Conservation (phyloP, 2,888 invertebrate species). For the Eristalis intricaria region DNA sequence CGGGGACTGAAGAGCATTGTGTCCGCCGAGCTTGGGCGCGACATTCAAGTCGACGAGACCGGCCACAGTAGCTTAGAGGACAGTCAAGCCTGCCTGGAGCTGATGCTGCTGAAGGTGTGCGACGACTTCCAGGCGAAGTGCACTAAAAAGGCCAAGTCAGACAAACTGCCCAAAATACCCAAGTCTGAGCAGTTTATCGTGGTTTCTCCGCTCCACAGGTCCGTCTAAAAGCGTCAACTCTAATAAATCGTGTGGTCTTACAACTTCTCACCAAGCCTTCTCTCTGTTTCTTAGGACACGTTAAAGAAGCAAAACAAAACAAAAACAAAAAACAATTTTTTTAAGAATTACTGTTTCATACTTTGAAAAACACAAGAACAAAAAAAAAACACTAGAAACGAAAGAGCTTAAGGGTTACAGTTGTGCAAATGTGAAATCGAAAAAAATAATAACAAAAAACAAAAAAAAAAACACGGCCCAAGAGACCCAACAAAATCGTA, state of each 20-base stretch:
- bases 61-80: constrained; percentile 98
- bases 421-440: constrained; percentile 50
- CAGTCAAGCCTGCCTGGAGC: constrained; percentile 93
- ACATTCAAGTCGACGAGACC: constrained; percentile 88
- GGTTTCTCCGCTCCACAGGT: constrained; percentile 29
- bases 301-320: constrained; percentile 2
- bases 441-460: constrained; percentile 24
- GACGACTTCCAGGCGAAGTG: constrained; percentile 80
- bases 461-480: neutral
- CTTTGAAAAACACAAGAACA: constrained; percentile 26
- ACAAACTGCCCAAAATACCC: constrained; percentile 47
- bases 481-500: constrained; percentile 37
- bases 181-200: constrained; percentile 60
- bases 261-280: constrained; percentile 22
- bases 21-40: constrained; percentile 87
- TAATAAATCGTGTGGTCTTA: constrained; percentile 13
- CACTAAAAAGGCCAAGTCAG: constrained; percentile 57
- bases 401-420: constrained; percentile 30
- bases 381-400: constrained; percentile 19
- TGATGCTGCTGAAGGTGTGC: constrained; percentile 90
- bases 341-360: constrained; percentile 65
- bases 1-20: constrained; percentile 91
- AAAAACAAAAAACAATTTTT: constrained; percentile 29
- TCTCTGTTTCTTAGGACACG: constrained; percentile 38
- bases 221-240: neutral